Base-by-base conservation (phyloP, 2,113 vertebrate genomes). In the Gobius niger region DNA sequence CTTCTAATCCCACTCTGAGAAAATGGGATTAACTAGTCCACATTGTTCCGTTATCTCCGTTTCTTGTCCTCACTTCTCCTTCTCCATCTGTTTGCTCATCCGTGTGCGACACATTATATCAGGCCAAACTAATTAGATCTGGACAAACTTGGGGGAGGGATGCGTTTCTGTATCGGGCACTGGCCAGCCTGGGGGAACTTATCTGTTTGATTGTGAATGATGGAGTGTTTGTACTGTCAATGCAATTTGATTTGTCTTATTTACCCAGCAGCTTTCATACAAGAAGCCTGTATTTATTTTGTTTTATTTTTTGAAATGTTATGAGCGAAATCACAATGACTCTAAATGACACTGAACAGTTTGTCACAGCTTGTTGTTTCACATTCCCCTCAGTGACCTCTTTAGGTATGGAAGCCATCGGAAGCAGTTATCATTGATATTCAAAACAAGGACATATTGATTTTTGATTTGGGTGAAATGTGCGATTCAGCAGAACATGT, bases 391-490 rank as follows among this genome's bases (percentile, higher is more conserved):
- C 44, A 14, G 11, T 13, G 24, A 57, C 65, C 50, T 70, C 63
- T 74, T 75, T 76, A 78, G 56, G 47, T 66, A 82, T 84, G 56
- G 80, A 75, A 65, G 67, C 67, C 71, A 67, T 65, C 61, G 19
- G 0, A 54, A 76, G 34, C 69, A 62, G 76, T 81, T 88, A 80
- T 80, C 81, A 84, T 84, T 84, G 64, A 85, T 86, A 87, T 85
- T 86, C 82, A 86, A 85, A 85, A 84, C 72, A 84, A 86, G 83
- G 82, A 67, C 78, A 61, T 76, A 88, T 86, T 78, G 84, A 90
- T 87, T 87, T 87, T 79, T 85, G 73, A 86, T 85, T 85, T 72
- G 68, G 70, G 72, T 68, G 60, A 82, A 86, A 82, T 63, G 18
- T 83, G 68, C 19, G 6, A 85, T 82, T 87, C 84, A 90, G 82